Percentiles rank a stretch among this genome's conserved stretches.
These are phyloP conservation scores for Anolis apletophallus DNA, from an alignment of 2,797 vertebrate species.

Conservation along the genomic window DNA sequence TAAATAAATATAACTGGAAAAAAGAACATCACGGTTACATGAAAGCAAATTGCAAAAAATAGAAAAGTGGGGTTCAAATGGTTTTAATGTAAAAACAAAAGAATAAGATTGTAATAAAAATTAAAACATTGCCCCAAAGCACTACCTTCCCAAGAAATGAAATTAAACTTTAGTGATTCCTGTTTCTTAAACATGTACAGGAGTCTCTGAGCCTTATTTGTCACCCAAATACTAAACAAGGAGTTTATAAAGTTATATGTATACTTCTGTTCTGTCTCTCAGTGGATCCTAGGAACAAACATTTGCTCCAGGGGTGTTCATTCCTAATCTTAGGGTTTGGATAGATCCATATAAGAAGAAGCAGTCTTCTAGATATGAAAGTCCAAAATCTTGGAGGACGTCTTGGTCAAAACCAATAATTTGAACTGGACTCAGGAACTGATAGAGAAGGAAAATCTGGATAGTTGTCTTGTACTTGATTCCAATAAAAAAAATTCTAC, in stretches of 20 bases:
- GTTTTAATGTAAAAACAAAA: background rate
- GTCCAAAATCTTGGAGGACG: background rate
- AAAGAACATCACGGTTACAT: background rate
- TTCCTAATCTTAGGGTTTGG: background rate
- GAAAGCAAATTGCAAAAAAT: background rate
- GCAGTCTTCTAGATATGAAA: background rate
- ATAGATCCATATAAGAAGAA: background rate
- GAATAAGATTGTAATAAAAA: background rate
- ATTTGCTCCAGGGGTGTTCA: too few relatives aligned
- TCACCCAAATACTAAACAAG: too few relatives aligned
- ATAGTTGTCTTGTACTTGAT: too few relatives aligned
- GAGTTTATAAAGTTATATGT: too few relatives aligned
- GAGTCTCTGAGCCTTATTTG: too few relatives aligned
- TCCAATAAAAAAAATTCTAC: too few relatives aligned
- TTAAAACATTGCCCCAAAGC: background rate
- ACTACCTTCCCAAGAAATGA: too few relatives aligned
- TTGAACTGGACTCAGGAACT: background rate
- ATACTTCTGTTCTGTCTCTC: too few relatives aligned
- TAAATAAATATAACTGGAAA: background rate
- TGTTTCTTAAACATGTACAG: too few relatives aligned
- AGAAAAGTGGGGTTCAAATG: background rate
- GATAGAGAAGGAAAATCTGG: background rate
- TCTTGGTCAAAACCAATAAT: background rate
- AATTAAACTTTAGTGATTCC: too few relatives aligned
- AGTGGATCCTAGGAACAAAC: too few relatives aligned